Evolutionary conservation across 1,140 invertebrate genomes (phyloP), one percentile per base, ranked within the genome.

Genomic region (Bombus waltoni): DNA sequence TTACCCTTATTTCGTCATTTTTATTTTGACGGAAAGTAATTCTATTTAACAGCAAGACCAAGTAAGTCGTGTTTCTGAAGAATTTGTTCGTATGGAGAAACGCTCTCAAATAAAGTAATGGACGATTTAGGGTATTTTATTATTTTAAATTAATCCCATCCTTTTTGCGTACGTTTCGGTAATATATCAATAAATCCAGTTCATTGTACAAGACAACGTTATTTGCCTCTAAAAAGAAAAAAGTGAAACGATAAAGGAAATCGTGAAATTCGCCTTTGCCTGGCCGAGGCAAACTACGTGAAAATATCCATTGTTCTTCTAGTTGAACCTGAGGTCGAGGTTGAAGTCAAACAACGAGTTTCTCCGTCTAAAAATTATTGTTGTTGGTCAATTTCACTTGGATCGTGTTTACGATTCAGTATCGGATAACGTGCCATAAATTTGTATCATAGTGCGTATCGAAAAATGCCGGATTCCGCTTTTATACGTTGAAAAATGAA

Each of bases 261-360:
- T 79, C 47, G 47, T 0, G 47, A 53, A 53, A 53, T 53, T 57
- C 22, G 13, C 78, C 2, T 68, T 80, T 66, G 32, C 42, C 32
- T 80, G 28, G 5, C 10, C 22, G 18, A 62, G 8, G 25, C 3
- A 38, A 70, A 70, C 32, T 35, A 66, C 10, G 18, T 10, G 35
- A 72, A 72, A 42, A 40, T 57, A 81, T 9, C 22, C n/a, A 18
- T 70, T 59, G n/a, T 71, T 80, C 35, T 25, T 35, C 3, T 13
- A 0, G 35, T 71, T 9, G 38, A 71, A 57, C 22, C 42, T 2
- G 66, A 72, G 25, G 68, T 40, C 44, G 35, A 47, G 78, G 35
- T 72, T 70, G 42, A 47, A 79, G 42, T n/a, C 10, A 1, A 47
- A 38, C 66, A 28, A 66, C 78, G 35, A 57, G 68, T 81, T 72